Evolutionary conservation across 2,797 vertebrate species (phyloP), one percentile per base, ranked within the genome.

Genomic region (Spea hammondii): DNA sequence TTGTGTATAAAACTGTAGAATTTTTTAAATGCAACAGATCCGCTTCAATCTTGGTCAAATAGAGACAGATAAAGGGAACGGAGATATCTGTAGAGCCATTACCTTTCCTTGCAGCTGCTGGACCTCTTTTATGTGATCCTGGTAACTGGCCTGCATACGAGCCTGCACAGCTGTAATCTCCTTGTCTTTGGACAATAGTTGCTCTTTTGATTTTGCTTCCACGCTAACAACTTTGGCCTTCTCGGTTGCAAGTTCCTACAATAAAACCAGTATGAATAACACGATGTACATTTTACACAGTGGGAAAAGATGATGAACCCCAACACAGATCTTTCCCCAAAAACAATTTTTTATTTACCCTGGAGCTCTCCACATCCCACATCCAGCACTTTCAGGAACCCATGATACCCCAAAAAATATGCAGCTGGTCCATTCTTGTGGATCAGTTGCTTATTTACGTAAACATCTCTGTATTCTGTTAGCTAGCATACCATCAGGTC

Each of bases 121-220:
- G 0, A 91, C 93, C 87, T 98, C 95, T 0, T 90, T 92, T 44
- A 97, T 50, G 0, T 98, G 96, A 84, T 97, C 94, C 85, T 94
- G 93, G 86, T 97, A 97, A 86, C 93, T 97, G 86, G 96, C 94
- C 88, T 99, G 94, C 96, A 98, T 98, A 44, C 96, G 95, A 0
- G 94, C 93, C 86, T 97, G 94, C 82, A 98, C 84, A 0, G 96
- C 96, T 0, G 89, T 85, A 6, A 95, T 91, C 85, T 99, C 97
- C 82, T 94, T 93, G 75, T 98, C 95, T 0, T 89, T 89, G 50
- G 93, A 87, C 12, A 92, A 90, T 49, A 97, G 90, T 89, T 98
- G 95, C 83, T 96, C 94, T 78, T 94, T 97, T 86, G 96, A 87
- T 70, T 94, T 94, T 10, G 93, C 91, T 87, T 99, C 96, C 47